Conservation (phyloP, 2,888 invertebrate genomes). For the Eledone cirrhosa region DNA sequence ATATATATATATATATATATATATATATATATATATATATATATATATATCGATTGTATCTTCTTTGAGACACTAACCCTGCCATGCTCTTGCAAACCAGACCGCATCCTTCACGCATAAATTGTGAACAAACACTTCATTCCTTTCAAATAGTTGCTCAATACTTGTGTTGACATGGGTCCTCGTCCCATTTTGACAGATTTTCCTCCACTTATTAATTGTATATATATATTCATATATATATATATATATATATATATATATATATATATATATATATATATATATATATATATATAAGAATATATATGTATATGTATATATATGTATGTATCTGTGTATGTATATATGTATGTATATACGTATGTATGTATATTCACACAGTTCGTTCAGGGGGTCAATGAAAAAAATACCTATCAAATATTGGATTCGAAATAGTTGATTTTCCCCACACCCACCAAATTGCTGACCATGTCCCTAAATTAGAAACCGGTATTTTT, state of each 20-base stretch:
- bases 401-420: too few species aligned
- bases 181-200: not conserved
- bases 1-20: not conserved
- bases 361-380: not conserved
- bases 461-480: too few species aligned
- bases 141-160: too few species aligned
- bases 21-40: not conserved
- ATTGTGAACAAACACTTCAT: too few species aligned
- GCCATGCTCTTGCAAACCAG: too few species aligned
- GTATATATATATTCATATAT: not conserved
- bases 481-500: too few species aligned
- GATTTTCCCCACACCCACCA: too few species aligned
- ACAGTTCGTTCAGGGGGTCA: too few species aligned
- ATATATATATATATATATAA: not conserved
- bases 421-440: too few species aligned
- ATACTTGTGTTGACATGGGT: not conserved
- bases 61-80: too few species aligned
- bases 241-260: slow-evolving; percentile 4
- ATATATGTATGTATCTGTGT: not conserved
- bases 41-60: too few species aligned
- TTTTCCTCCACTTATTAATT: not conserved
- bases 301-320: not conserved
- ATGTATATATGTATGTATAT: not conserved
- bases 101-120: too few species aligned
- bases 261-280: slow-evolving; percentile 13